Conservation (phyloP, 2,888 invertebrate species). For the Azorinus chamasolen region DNA sequence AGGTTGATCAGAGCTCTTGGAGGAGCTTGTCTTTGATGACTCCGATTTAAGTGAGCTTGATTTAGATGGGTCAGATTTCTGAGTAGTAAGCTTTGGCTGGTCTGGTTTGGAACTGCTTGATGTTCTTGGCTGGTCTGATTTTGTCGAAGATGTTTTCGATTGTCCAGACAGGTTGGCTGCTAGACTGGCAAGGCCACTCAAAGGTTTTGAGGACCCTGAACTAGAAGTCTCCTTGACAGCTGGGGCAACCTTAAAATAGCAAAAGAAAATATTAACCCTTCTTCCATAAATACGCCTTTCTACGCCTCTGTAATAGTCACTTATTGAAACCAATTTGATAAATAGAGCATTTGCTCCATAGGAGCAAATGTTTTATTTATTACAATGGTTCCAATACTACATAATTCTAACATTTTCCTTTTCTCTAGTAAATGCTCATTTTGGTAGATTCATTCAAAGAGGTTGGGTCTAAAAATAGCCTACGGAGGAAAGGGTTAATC, state of each 20-base stretch:
- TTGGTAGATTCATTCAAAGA: too few species aligned
- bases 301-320: too few species aligned
- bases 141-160: conserved; percentile 55
- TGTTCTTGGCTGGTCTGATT: conserved; percentile 49
- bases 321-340: too few species aligned
- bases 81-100: conserved; percentile 48
- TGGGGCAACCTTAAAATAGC: conserved; percentile 36
- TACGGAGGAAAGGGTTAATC: too few species aligned
- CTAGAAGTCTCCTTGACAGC: conserved; percentile 55
- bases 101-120: conserved; percentile 60
- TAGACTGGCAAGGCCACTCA: conserved; percentile 85
- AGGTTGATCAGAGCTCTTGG: conserved; percentile 44
- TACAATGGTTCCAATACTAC: too few species aligned
- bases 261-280: neutral
- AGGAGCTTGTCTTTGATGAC: conserved; percentile 26
- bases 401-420: too few species aligned
- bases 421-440: too few species aligned
- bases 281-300: too few species aligned
- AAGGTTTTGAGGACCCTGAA: conserved; percentile 78
- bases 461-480: too few species aligned
- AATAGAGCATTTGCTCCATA: too few species aligned
- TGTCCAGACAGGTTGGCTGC: conserved; percentile 84
- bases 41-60: conserved; percentile 35
- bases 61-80: conserved; percentile 49
- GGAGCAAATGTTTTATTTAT: too few species aligned